Percentiles rank a stretch among this genome's conserved stretches.
These are phyloP conservation scores for Peromyscus polionotus DNA, from an alignment of 2,113 vertebrate genomes.

Conservation along the genomic window DNA sequence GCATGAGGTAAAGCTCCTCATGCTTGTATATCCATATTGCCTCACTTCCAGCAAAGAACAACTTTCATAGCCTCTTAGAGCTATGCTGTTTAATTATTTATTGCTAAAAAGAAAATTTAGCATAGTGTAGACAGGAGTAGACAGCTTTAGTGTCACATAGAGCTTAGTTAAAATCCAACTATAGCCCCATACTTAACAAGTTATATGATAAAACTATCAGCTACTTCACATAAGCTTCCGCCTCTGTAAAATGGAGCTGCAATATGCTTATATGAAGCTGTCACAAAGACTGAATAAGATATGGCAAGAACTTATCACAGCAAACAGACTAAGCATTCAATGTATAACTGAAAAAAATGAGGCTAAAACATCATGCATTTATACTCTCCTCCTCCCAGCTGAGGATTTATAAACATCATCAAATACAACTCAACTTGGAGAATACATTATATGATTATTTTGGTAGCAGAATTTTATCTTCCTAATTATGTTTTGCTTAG, in stretches of 20 bases:
- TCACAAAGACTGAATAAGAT: slow-evolving; percentile 30
- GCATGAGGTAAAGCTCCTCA: not conserved
- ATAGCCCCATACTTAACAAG: not conserved
- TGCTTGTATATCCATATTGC: not conserved
- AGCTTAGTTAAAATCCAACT: not conserved
- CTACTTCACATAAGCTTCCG: not conserved
- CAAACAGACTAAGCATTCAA: slow-evolving; percentile 46
- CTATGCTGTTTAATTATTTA: not conserved
- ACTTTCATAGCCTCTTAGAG: not conserved
- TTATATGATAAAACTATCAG: slow-evolving; percentile 41
- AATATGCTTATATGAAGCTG: not conserved
- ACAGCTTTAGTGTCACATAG: slow-evolving; percentile 2
- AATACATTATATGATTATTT: slow-evolving; percentile 79
- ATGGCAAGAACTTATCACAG: slow-evolving; percentile 56
- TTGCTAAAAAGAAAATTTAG: not conserved
- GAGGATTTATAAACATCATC: slow-evolving; percentile 80
- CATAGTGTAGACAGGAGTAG: not conserved
- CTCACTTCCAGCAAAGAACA: not conserved
- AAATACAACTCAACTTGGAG: slow-evolving; percentile 78
- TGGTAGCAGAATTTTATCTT: slow-evolving; percentile 77
- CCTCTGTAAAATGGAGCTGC: slow-evolving; percentile 42
- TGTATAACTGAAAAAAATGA: slow-evolving; percentile 36
- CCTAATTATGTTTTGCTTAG: slow-evolving; percentile 80
- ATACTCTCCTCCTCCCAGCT: slow-evolving; percentile 65
- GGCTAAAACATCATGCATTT: slow-evolving; percentile 61